These are phyloP conservation scores for Hydractinia symbiolongicarpus DNA, from an alignment of 30 jellyfish, hydroid and myxozoan species.

Conservation along the genomic window DNA sequence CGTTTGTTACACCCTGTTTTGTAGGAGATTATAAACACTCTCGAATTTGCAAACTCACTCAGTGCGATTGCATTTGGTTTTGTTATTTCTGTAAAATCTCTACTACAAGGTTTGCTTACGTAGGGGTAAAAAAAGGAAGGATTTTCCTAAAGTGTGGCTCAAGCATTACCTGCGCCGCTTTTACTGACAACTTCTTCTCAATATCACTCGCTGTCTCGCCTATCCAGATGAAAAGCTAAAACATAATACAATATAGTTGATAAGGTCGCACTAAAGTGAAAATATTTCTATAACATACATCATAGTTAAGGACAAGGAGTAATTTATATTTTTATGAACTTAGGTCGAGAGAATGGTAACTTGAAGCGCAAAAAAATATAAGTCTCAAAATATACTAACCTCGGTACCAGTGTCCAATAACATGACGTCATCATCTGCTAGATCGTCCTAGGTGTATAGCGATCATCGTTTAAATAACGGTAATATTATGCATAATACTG, in stretches of 20 bases:
- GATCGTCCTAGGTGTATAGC: constrained; percentile 62
- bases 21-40: too few relatives aligned
- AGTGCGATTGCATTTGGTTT: too few relatives aligned
- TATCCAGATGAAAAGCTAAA: constrained; percentile 90
- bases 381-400: constrained; percentile 48
- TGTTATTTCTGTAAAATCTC: too few relatives aligned
- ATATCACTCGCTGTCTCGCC: constrained; percentile 98
- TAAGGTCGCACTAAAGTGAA: not conserved
- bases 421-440: constrained; percentile 99
- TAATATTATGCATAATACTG: too few relatives aligned
- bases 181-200: constrained; percentile 93
- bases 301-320: not conserved
- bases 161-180: constrained; percentile 84
- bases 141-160: too few relatives aligned
- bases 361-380: too few relatives aligned
- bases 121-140: too few relatives aligned
- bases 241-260: not conserved
- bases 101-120: too few relatives aligned
- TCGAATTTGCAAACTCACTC: too few relatives aligned
- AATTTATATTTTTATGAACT: not conserved
- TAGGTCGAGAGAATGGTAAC: not conserved
- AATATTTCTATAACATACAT: not conserved
- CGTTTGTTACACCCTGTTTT: too few relatives aligned
- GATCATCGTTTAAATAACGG: not conserved
- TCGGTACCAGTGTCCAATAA: constrained; percentile 96